A percentile compares a stretch with the other conserved stretches of the same genome.
Evolutionary conservation across 1,140 invertebrate species (phyloP).

Genomic region (Cydia amplana): DNA sequence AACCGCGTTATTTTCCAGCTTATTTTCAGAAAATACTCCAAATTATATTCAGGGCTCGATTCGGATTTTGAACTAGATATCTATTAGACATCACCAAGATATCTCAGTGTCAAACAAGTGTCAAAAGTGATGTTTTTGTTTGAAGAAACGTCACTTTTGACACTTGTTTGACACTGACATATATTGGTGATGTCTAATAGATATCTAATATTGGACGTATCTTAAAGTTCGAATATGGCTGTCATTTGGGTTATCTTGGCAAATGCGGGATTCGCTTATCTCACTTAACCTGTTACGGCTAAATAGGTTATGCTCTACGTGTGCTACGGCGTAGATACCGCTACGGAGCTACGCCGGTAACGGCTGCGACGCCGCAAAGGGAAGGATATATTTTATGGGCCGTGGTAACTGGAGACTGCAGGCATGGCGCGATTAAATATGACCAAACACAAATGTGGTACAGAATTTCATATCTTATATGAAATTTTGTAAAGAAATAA

Average conservation of each 20-base stretch:
- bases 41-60: no score
- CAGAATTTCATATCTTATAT: background rate
- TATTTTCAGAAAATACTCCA: slow-evolving; percentile 38
- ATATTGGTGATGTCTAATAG: no score
- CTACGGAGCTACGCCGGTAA: slow-evolving; percentile 44
- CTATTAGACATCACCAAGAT: no score
- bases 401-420: slow-evolving; percentile 4
- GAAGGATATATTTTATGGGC: slow-evolving; percentile 7
- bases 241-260: slow-evolving; percentile 60
- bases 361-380: slow-evolving; percentile 40
- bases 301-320: slow-evolving; percentile 20
- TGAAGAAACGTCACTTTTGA: no score
- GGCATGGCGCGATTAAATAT: background rate
- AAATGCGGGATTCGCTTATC: slow-evolving; percentile 59
- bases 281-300: slow-evolving; percentile 44
- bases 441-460: background rate
- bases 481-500: background rate
- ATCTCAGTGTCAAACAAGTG: no score
- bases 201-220: no score
- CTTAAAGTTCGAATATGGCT: no score
- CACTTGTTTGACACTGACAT: no score
- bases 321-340: slow-evolving; percentile 31
- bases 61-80: no score
- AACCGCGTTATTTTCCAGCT: background rate
- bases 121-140: no score